phyloP scores from a whole-genome alignment of 2,888 invertebrate genomes.

The Megamerina dolium region DNA sequence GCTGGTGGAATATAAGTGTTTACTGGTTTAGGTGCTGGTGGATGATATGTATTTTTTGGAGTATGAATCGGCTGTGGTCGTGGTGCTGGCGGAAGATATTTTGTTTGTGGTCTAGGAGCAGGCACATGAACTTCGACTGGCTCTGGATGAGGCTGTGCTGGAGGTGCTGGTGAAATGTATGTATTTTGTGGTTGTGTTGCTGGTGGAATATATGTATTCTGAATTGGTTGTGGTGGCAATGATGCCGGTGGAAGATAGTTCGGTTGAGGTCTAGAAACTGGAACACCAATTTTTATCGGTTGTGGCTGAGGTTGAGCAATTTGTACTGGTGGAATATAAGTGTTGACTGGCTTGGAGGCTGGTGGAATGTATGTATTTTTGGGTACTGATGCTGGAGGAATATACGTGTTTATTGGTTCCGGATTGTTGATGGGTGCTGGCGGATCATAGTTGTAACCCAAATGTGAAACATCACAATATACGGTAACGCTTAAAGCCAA shows the following conservation, averaged over 20 bases:
- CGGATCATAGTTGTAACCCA: constrained; percentile 18
- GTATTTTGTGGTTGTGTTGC: constrained; percentile 2
- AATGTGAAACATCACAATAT: constrained; percentile 16
- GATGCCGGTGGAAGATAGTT: neutral
- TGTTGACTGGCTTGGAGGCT: constrained; percentile 1
- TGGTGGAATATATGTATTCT: constrained; percentile 7
- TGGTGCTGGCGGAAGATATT: constrained; percentile 5
- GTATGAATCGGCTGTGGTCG: neutral
- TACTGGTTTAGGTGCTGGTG: constrained; percentile 2
- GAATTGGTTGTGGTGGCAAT: neutral
- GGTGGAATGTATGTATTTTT: constrained; percentile 8
- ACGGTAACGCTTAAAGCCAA: constrained; percentile 9
- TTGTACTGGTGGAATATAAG: constrained; percentile 8
- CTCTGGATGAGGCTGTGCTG: neutral
- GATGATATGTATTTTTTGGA: constrained; percentile 1
- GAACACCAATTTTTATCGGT: neutral
- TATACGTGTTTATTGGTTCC: constrained; percentile 5
- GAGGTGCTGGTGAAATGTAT: constrained; percentile 9
- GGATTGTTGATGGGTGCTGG: constrained; percentile 4
- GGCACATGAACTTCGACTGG: neutral
- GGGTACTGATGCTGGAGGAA: constrained; percentile 5
- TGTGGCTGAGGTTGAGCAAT: neutral
- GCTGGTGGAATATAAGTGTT: constrained; percentile 9
- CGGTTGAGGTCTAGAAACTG: neutral
- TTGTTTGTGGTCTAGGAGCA: constrained; percentile 7